Percentiles rank a stretch among this genome's conserved stretches.
These are phyloP conservation scores for Caenorhabditis sp. DNA, from an alignment of 2,888 invertebrate species.

Conservation along the genomic window DNA sequence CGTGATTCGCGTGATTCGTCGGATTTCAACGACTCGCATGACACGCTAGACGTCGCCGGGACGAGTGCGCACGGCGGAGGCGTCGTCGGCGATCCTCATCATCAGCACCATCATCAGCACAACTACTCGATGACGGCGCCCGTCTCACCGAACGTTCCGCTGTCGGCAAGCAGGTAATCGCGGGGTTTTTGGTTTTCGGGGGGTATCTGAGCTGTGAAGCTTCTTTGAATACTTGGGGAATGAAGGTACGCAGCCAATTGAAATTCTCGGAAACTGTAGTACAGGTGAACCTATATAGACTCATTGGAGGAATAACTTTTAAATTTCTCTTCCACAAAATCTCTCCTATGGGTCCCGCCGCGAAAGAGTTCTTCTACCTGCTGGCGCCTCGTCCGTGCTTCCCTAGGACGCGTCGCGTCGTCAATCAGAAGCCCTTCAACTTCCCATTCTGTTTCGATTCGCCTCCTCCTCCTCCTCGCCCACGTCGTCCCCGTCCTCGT, in stretches of 20 bases:
- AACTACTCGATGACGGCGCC: slow-evolving; percentile 72
- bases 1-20: slow-evolving; percentile 72
- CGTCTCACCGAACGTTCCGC: slow-evolving; percentile 70
- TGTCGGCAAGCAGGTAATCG: slow-evolving; percentile 72
- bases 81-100: slow-evolving; percentile 48
- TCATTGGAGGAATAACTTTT: no score
- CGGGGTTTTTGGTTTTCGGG: no score
- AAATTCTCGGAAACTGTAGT: no score
- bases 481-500: slow-evolving; percentile 17
- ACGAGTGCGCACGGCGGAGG: slow-evolving; percentile 54
- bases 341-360: no score
- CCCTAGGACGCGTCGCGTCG: no score
- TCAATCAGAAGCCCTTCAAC: slow-evolving; percentile 13
- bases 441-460: slow-evolving; percentile 7
- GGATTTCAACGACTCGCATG: slow-evolving; percentile 69
- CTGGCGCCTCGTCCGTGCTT: no score
- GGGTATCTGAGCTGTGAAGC: no score
- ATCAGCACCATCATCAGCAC: slow-evolving; percentile 44
- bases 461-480: slow-evolving; percentile 8
- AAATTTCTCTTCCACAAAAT: no score
- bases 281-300: no score
- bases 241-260: no score
- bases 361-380: no score
- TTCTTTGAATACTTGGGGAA: no score
- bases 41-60: slow-evolving; percentile 64